Conservation (phyloP, 53 echinoderm and acorn worm genomes). For the Paracentrotus lividus region DNA sequence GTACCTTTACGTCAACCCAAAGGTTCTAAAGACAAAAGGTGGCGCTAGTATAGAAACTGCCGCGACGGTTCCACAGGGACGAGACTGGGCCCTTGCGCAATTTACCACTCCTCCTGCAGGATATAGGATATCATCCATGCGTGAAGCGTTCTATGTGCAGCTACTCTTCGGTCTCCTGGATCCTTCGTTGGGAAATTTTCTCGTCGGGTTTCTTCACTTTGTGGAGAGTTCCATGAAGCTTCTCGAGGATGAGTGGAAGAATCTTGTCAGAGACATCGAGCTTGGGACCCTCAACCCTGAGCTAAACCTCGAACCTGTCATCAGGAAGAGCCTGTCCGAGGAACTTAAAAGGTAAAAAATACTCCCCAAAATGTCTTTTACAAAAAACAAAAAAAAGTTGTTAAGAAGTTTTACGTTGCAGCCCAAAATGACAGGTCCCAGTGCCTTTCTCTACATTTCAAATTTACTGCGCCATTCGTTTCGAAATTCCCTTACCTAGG, state of each 20-base stretch:
- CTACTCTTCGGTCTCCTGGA: conserved; percentile 51
- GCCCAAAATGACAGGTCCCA: too few species aligned
- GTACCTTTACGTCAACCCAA: conserved; percentile 58
- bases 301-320: neutral
- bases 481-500: too few species aligned
- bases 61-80: neutral
- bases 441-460: too few species aligned
- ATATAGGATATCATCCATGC: conserved; percentile 7
- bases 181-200: neutral
- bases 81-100: neutral
- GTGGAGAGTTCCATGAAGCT: conserved; percentile 48
- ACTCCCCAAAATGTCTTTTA: too few species aligned
- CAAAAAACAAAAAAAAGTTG: too few species aligned
- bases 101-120: conserved; percentile 16
- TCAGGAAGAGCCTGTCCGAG: neutral
- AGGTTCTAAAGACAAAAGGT: neutral
- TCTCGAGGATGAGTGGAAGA: conserved; percentile 30
- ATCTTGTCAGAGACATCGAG: conserved; percentile 16
- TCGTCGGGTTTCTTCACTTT: neutral
- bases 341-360: too few species aligned
- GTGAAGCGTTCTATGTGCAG: conserved; percentile 48
- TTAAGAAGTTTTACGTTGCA: too few species aligned
- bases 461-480: too few species aligned
- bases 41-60: conserved; percentile 37
- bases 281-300: neutral